These are phyloP conservation scores for Tenualosa thibaudeaui DNA, from an alignment of 2,797 vertebrate genomes.

Conservation along the genomic window DNA sequence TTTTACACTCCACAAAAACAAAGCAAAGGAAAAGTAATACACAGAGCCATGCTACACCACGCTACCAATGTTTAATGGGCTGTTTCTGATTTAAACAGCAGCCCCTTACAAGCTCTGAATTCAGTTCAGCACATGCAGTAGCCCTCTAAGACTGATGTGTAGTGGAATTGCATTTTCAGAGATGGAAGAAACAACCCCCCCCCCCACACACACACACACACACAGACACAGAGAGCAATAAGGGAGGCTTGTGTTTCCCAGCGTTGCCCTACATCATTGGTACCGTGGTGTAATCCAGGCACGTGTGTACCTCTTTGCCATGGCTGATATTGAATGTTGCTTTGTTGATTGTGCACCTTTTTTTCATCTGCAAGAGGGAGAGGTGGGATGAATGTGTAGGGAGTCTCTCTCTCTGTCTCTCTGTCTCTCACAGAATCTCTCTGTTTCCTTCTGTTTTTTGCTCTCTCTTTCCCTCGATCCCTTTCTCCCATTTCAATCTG, in stretches of 20 bases:
- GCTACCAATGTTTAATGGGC: slow-evolving; percentile 9
- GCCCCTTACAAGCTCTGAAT: slow-evolving; percentile 33
- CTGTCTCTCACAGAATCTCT: neutral
- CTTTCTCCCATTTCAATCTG: neutral
- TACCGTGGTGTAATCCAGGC: neutral
- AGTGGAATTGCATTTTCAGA: slow-evolving; percentile 4
- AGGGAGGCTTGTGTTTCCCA: slow-evolving; percentile 7
- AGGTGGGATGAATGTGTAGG: neutral
- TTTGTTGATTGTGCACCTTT: slow-evolving; percentile 11
- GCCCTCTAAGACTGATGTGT: slow-evolving; percentile 24
- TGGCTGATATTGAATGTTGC: neutral
- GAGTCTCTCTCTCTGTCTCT: neutral
- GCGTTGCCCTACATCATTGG: neutral
- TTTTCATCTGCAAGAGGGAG: slow-evolving; percentile 22
- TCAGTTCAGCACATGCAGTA: slow-evolving; percentile 48
- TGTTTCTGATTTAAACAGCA: neutral
- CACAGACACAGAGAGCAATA: neutral
- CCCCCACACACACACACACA: neutral
- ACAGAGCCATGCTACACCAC: neutral
- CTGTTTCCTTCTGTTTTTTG: neutral
- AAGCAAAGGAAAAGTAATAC: neutral
- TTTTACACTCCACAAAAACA: neutral
- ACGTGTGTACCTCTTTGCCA: neutral
- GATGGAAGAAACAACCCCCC: neutral
- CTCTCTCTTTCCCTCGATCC: neutral